Percentiles rank a stretch among this genome's conserved stretches.
Evolutionary conservation across 2,113 vertebrate species (phyloP).

Genomic region (Pimephales promelas): DNA sequence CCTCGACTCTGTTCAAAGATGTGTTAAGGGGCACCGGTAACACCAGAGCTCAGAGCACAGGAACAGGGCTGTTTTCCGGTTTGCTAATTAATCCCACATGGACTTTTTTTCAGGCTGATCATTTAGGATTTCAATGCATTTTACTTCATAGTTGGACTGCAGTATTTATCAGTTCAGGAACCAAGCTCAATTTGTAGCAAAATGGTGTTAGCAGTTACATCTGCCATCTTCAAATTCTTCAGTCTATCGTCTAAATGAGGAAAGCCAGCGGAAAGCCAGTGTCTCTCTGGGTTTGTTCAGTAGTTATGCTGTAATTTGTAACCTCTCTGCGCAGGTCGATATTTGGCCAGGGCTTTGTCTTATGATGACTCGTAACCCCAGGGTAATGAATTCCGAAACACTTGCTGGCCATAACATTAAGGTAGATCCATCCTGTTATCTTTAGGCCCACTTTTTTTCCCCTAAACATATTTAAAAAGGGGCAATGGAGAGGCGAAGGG

Average conservation of each 20-base stretch:
- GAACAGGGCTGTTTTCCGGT: slow-evolving; percentile 46
- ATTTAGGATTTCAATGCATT: background rate
- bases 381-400: slow-evolving; percentile 35
- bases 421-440: slow-evolving; percentile 34
- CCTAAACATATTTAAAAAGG: slow-evolving; percentile 38
- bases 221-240: slow-evolving; percentile 17
- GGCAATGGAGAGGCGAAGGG: slow-evolving; percentile 9
- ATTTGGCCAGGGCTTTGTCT: background rate
- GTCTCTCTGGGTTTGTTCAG: slow-evolving; percentile 33
- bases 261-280: slow-evolving; percentile 26
- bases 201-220: background rate
- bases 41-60: slow-evolving; percentile 23
- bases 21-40: slow-evolving; percentile 16
- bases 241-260: slow-evolving; percentile 30
- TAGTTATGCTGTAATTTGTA: slow-evolving; percentile 31
- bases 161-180: background rate
- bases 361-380: slow-evolving; percentile 11
- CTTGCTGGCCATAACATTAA: slow-evolving; percentile 23
- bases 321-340: slow-evolving; percentile 18
- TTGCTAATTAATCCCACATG: slow-evolving; percentile 55
- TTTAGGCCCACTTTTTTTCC: slow-evolving; percentile 20
- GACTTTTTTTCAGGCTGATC: background rate
- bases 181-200: background rate
- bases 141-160: background rate
- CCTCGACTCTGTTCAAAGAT: slow-evolving; percentile 25